Evolutionary conservation across 2,113 vertebrate genomes (phyloP).

Genomic region (Acrocephalus kingi): DNA sequence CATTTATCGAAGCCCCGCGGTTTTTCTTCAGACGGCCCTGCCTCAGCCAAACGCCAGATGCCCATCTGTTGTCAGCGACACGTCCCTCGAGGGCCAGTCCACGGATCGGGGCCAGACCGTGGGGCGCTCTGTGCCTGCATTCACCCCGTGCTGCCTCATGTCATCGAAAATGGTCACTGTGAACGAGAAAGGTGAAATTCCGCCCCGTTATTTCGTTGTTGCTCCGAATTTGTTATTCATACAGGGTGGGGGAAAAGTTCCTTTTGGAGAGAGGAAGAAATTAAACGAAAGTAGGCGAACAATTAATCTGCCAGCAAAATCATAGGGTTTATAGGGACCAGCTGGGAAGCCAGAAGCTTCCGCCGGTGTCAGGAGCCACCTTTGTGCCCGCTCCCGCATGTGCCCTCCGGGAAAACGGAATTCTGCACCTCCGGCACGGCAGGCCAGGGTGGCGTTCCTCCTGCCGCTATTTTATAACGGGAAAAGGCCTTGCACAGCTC

Average conservation of each 20-base stretch:
- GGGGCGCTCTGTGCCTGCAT: neutral
- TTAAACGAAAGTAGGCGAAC: neutral
- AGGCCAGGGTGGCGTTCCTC: neutral
- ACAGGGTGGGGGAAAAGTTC: fast-evolving
- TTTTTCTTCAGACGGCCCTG: neutral
- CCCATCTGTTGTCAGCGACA: neutral
- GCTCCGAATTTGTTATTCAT: neutral
- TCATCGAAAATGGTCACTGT: neutral
- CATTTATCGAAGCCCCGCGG: neutral
- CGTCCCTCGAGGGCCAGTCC: neutral
- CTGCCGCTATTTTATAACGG: neutral
- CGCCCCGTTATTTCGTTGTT: neutral
- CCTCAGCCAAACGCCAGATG: neutral
- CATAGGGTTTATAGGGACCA: neutral
- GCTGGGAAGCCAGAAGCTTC: neutral
- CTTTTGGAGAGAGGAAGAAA: neutral
- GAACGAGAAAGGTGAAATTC: neutral
- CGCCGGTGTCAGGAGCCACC: neutral
- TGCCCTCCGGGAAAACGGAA: neutral
- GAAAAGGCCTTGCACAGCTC: neutral
- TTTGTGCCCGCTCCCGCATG: neutral
- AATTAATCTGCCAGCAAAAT: neutral
- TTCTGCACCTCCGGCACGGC: neutral
- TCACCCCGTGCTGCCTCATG: neutral
- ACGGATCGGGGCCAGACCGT: neutral